A percentile compares a stretch with the other conserved stretches of the same genome.
Conservation (phyloP, 2,888 invertebrate species). For the Lochmaea crataegi region DNA sequence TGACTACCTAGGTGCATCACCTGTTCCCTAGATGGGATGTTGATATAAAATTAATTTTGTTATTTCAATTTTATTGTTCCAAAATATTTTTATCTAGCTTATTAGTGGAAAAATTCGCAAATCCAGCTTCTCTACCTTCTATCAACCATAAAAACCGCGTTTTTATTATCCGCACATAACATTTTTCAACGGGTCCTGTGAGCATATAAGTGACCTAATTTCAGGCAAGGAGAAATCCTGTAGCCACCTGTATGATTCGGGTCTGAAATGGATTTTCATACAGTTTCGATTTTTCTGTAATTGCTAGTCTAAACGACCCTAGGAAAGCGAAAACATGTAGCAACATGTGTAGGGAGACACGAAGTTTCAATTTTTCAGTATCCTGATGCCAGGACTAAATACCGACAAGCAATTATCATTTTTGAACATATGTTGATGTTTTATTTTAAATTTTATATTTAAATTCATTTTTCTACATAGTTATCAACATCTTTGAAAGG, state of each 20-base stretch:
- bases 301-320: neutral
- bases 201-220: constrained; percentile 14
- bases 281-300: constrained; percentile 19
- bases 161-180: neutral
- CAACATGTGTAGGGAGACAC: neutral
- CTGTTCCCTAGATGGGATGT: too few species aligned
- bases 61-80: neutral
- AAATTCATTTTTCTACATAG: too few species aligned
- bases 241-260: constrained; percentile 20
- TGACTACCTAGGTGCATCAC: too few species aligned
- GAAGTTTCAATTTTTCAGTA: neutral
- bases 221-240: neutral
- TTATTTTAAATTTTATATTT: too few species aligned
- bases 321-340: neutral
- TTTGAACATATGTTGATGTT: neutral
- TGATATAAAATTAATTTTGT: neutral
- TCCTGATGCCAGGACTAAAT: neutral
- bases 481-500: too few species aligned
- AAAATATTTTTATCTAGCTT: neutral
- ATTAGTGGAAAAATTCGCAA: neutral
- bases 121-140: neutral
- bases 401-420: too few species aligned
- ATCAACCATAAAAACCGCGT: neutral
- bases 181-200: constrained; percentile 3
- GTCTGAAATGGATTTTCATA: constrained; percentile 12